Conservation (phyloP, 2,113 vertebrate genomes). For the Lepisosteus oculatus region DNA sequence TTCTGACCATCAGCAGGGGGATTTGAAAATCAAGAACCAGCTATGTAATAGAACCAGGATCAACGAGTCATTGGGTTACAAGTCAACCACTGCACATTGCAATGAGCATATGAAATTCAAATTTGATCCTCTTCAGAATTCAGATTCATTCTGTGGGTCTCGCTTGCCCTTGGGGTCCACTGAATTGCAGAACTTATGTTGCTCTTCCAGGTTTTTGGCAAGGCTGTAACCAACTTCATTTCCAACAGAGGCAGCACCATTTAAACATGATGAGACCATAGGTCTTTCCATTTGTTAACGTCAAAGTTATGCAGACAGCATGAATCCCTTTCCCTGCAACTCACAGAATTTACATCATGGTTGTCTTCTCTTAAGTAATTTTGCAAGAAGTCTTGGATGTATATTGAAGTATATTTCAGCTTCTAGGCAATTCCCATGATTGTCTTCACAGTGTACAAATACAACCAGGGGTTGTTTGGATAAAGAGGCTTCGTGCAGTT, state of each 20-base stretch:
- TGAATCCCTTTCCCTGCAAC: slow-evolving; percentile 54
- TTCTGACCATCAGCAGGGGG: slow-evolving; percentile 56
- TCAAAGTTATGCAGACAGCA: slow-evolving; percentile 55
- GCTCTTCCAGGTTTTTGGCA: slow-evolving; percentile 74
- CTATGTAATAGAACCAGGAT: slow-evolving; percentile 70
- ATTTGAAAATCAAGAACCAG: slow-evolving; percentile 58
- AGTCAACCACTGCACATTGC: slow-evolving; percentile 66
- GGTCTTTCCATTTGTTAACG: slow-evolving; percentile 57
- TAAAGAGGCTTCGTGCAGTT: slow-evolving; percentile 78
- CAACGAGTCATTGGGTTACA: slow-evolving; percentile 62
- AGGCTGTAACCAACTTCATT: slow-evolving; percentile 64
- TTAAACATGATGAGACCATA: slow-evolving; percentile 54
- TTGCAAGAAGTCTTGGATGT: slow-evolving; percentile 58
- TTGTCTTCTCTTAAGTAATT: slow-evolving; percentile 51
- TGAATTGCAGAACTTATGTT: slow-evolving; percentile 52
- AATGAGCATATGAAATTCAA: slow-evolving; percentile 64
- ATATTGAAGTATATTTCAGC: slow-evolving; percentile 48
- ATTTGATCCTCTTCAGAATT: slow-evolving; percentile 51
- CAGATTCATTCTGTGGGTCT: slow-evolving; percentile 22
- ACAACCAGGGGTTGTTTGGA: slow-evolving; percentile 75
- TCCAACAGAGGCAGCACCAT: slow-evolving; percentile 73
- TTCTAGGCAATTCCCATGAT: slow-evolving; percentile 86
- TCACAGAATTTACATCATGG: slow-evolving; percentile 61
- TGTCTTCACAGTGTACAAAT: slow-evolving; percentile 99
- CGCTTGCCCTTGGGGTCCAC: slow-evolving; percentile 50